Evolutionary conservation across 1,140 invertebrate species (phyloP), one percentile per base, ranked within the genome.

Genomic region (Drosophila serrata): DNA sequence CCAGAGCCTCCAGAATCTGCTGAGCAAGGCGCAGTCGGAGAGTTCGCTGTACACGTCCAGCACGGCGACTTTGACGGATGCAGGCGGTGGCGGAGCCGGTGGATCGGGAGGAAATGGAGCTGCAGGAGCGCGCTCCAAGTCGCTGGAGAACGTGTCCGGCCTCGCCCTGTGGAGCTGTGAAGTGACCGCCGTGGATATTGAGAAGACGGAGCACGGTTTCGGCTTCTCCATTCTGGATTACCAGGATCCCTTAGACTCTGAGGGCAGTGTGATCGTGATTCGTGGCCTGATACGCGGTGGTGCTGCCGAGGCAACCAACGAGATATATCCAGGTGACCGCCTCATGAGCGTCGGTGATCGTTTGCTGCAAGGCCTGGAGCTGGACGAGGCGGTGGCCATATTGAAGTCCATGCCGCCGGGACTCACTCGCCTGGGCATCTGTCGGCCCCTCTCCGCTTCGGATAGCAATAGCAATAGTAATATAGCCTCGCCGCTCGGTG

Each of bases 161-260:
- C 92, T 99, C 59, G 98, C 98, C 15, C 97, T 99, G 95, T 99
- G 98, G 98, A 96, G 95, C 84, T 96, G 95, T 81, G 96, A 98
- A 82, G 95, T 98, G 40, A 96, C 98, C 70, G 95, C 97, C 79
- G 96, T 99, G 56, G 95, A 98, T 90, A 94, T 99, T 35, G 93
- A 95, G 15, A 99, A 99, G 94, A 97, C 96, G 46, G 97, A 98
- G 79, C 95, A 97, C 69, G 98, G 98, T 6, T 95, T 99, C 15
- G 98, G 98, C 48, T 99, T 99, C 93, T 98, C 97, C 70, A 98
- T 99, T 73, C 94, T 99, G 40, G 98, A 99, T 93, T 99, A 99
- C 93, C 95, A 97, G 94, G 97, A 98, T 93, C 97, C 97, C 1
- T 93, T 97, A 75, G 97, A 98, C 93, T 95, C 96, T 7, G 95